Conservation (phyloP, 2,888 invertebrate species). For the Trachelus troglodyta region DNA sequence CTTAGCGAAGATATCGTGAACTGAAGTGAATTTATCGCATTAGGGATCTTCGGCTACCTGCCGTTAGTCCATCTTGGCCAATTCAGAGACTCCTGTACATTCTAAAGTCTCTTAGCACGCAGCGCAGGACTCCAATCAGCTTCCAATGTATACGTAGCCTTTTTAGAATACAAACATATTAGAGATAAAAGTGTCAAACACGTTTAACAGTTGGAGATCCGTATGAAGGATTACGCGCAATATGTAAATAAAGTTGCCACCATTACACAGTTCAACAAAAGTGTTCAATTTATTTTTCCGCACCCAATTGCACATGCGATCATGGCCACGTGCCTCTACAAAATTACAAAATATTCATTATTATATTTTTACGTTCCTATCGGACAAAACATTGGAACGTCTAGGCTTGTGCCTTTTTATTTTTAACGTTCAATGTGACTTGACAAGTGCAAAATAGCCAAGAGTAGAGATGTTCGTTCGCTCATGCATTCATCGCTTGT, state of each 20-base stretch:
- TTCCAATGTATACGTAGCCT: slow-evolving; percentile 22
- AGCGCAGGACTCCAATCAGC: too few relatives aligned
- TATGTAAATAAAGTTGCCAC: slow-evolving; percentile 56
- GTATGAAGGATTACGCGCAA: slow-evolving; percentile 27
- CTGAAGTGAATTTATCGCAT: slow-evolving; percentile 22
- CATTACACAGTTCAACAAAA: slow-evolving; percentile 41
- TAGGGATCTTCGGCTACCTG: slow-evolving; percentile 1
- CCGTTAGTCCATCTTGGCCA: not conserved
- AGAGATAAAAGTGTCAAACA: slow-evolving; percentile 17
- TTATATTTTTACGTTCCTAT: too few relatives aligned
- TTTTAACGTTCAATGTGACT: too few relatives aligned
- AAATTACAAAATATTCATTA: slow-evolving; percentile 49
- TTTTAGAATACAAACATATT: slow-evolving; percentile 28
- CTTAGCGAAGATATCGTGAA: slow-evolving; percentile 38
- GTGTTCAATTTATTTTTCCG: slow-evolving; percentile 45
- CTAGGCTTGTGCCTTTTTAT: too few relatives aligned
- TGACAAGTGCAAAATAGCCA: too few relatives aligned
- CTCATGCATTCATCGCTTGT: too few relatives aligned
- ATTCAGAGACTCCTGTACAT: not conserved
- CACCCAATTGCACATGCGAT: slow-evolving; percentile 31
- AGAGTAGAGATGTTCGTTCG: too few relatives aligned
- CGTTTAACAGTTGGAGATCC: slow-evolving; percentile 34
- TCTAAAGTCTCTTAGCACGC: not conserved
- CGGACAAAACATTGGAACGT: too few relatives aligned
- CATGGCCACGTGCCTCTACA: slow-evolving; percentile 38